A percentile compares a stretch with the other conserved stretches of the same genome.
Evolutionary conservation across 2,113 vertebrate genomes (phyloP).

Genomic region (Myrmophylax atrothorax): DNA sequence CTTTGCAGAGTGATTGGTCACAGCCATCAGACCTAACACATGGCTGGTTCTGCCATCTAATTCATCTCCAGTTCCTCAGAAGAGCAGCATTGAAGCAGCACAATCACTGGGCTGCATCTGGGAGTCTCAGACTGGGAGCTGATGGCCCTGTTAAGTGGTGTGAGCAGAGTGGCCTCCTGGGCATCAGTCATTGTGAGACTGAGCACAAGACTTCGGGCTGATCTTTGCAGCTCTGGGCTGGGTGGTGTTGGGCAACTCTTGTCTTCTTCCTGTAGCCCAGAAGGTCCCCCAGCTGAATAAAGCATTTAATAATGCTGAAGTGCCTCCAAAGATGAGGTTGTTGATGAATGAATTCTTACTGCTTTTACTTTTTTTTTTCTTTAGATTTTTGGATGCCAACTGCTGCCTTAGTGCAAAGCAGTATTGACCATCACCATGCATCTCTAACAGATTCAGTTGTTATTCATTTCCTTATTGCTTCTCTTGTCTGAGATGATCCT

Average conservation of each 20-base stretch:
- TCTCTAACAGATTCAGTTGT: neutral
- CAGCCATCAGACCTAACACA: neutral
- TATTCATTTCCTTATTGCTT: constrained; percentile 27
- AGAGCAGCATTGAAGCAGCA: neutral
- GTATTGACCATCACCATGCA: constrained; percentile 32
- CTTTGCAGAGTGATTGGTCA: neutral
- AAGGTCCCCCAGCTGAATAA: neutral
- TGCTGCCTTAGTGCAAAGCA: neutral
- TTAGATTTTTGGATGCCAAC: neutral
- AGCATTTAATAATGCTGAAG: neutral
- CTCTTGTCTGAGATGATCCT: neutral
- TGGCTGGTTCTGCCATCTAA: neutral
- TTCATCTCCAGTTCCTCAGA: neutral
- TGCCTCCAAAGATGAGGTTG: neutral
- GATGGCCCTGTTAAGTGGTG: neutral
- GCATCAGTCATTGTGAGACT: neutral
- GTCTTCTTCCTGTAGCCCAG: neutral
- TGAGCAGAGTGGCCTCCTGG: neutral
- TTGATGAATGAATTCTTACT: neutral
- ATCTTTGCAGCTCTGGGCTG: neutral
- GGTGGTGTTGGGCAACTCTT: neutral
- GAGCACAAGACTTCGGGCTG: neutral
- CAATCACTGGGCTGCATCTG: neutral
- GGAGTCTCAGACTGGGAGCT: neutral
- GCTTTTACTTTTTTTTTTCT: neutral